Evolutionary conservation across 2,888 invertebrate genomes (phyloP).

Genomic region (Galerucella pusilla): DNA sequence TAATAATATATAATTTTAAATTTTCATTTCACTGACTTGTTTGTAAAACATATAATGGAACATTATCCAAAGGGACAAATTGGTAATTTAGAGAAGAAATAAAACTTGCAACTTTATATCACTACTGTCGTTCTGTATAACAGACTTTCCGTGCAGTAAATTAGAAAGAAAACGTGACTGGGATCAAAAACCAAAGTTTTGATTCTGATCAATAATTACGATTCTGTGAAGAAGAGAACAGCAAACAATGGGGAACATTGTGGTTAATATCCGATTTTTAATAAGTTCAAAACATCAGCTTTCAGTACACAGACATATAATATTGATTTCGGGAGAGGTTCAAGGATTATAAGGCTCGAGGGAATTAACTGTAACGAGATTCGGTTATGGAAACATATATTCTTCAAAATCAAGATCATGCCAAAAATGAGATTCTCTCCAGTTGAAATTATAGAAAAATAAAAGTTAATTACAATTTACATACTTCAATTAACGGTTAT

Average conservation of each 20-base stretch:
- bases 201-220: slow-evolving; percentile 22
- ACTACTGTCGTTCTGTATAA: slow-evolving; percentile 23
- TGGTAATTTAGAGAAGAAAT: slow-evolving; percentile 29
- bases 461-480: too few species aligned
- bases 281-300: too few species aligned
- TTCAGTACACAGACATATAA: too few species aligned
- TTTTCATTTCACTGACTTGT: neutral
- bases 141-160: slow-evolving; percentile 28
- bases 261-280: neutral
- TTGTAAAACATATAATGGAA: neutral
- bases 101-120: slow-evolving; percentile 20
- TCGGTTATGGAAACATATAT: too few species aligned
- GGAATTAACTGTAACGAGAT: too few species aligned
- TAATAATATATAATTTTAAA: too few species aligned
- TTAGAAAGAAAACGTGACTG: slow-evolving; percentile 31
- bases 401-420: too few species aligned
- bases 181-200: slow-evolving; percentile 21
- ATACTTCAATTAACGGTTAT: too few species aligned
- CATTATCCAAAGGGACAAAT: slow-evolving; percentile 14
- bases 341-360: too few species aligned
- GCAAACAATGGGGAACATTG: neutral
- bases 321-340: too few species aligned
- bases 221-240: neutral
- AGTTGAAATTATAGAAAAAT: too few species aligned
- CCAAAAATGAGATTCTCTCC: too few species aligned